These are phyloP conservation scores for Bolinopsis microptera DNA, from an alignment of 37 sponge, comb jelly and placozoan species.

Conservation along the genomic window DNA sequence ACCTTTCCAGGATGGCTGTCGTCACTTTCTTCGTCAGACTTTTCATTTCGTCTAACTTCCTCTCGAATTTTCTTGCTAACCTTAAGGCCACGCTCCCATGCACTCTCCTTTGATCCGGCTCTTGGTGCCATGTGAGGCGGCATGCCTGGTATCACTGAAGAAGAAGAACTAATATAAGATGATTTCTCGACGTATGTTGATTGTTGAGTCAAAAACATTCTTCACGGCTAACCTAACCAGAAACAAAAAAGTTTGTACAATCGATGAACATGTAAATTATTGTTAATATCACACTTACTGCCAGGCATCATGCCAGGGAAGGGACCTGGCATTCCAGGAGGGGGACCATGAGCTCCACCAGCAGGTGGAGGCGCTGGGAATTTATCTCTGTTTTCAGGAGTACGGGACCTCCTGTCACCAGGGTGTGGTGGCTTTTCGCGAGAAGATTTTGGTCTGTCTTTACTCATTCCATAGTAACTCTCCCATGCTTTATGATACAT, in stretches of 20 bases:
- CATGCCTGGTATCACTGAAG: constrained; percentile 33
- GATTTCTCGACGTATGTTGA: too few species aligned
- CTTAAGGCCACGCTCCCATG: constrained; percentile 61
- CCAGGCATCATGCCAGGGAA: constrained; percentile 46
- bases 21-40: constrained; percentile 53
- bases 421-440: not conserved
- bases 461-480: constrained; percentile 28
- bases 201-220: not conserved
- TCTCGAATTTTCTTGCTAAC: constrained; percentile 44
- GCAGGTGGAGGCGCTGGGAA: constrained; percentile 40
- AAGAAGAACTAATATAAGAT: too few species aligned
- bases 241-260: too few species aligned
- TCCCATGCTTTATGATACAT: constrained; percentile 58
- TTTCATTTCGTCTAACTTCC: constrained; percentile 55
- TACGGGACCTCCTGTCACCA: constrained; percentile 14
- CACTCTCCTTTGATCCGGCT: constrained; percentile 43
- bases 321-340: not conserved
- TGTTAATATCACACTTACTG: too few species aligned
- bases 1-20: constrained; percentile 54
- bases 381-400: not conserved
- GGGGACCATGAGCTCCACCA: not conserved
- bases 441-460: not conserved
- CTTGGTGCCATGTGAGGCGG: constrained; percentile 23
- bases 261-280: too few species aligned
- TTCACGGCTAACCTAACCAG: not conserved